Evolutionary conservation across 2,888 invertebrate genomes (phyloP).

Genomic region (Ditylenchus weischeri): DNA sequence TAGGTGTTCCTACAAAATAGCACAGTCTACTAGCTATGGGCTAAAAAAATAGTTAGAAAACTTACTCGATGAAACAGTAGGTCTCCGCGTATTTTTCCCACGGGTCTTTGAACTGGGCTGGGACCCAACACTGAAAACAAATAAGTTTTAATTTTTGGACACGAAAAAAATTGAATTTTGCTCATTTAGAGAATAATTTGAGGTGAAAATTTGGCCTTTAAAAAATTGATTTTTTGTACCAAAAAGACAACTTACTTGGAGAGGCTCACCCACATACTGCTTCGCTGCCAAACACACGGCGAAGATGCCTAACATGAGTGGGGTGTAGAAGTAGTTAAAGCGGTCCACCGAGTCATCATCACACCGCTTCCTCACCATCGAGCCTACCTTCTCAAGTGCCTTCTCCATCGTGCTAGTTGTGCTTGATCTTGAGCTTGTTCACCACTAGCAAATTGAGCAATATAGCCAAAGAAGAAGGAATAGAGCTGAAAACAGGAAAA

Average conservation of each 20-base stretch:
- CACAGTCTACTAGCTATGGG: constrained; percentile 21
- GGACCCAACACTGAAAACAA: constrained; percentile 24
- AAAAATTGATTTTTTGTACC: no score
- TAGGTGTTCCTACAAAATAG: constrained; percentile 31
- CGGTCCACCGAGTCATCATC: constrained; percentile 28
- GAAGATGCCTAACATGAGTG: constrained; percentile 60
- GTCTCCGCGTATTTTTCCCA: constrained; percentile 41
- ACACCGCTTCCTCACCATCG: constrained; percentile 11
- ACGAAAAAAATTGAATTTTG: no score
- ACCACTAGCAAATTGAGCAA: no score
- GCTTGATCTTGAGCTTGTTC: no score
- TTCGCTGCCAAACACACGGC: constrained; percentile 61
- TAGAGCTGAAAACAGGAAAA: no score
- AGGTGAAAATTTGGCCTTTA: no score
- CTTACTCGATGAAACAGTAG: constrained; percentile 36
- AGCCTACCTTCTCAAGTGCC: no score
- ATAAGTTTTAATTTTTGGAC: not conserved
- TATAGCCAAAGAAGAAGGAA: no score
- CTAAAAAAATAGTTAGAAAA: not conserved
- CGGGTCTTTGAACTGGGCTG: constrained; percentile 44
- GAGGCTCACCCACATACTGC: constrained; percentile 62
- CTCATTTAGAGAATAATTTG: no score
- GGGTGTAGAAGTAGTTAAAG: constrained; percentile 61
- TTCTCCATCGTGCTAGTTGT: no score
- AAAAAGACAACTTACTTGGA: constrained; percentile 3